These are phyloP conservation scores for Pardalotus punctatus DNA, from an alignment of 2,113 vertebrate species.

Conservation along the genomic window DNA sequence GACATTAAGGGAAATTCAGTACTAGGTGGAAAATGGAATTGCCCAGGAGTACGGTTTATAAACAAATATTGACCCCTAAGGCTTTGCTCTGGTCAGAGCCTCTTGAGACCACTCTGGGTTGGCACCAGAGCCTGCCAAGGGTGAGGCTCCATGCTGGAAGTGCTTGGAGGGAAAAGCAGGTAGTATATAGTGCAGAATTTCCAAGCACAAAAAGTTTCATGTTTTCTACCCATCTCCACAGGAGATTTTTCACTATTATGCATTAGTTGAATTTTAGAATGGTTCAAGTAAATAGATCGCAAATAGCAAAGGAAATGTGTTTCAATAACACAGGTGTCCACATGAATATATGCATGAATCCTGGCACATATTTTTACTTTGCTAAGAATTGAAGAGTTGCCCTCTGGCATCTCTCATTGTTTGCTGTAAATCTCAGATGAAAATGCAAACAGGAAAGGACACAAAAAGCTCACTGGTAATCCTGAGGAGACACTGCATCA, in stretches of 20 bases:
- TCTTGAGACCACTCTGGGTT: background rate
- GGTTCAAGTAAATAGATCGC: conserved; percentile 19
- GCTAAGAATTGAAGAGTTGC: conserved; percentile 53
- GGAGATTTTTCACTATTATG: conserved; percentile 18
- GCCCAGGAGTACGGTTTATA: background rate
- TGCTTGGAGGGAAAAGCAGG: background rate
- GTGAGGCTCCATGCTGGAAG: background rate
- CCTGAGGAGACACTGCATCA: background rate
- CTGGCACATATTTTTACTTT: conserved; percentile 43
- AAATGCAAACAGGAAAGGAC: conserved; percentile 16
- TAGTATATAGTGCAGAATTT: background rate
- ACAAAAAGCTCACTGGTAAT: background rate
- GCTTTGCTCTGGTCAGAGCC: background rate
- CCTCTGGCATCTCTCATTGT: conserved; percentile 36
- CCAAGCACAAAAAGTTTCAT: background rate
- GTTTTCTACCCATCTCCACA: background rate
- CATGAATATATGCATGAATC: conserved; percentile 63
- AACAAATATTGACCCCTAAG: background rate
- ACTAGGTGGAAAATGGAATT: background rate
- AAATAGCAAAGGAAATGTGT: conserved; percentile 45
- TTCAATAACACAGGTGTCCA: conserved; percentile 59
- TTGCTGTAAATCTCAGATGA: conserved; percentile 20
- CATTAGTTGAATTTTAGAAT: conserved; percentile 21
- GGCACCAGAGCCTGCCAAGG: background rate
- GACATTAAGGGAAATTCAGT: background rate